Conservation (phyloP, 2,113 vertebrate genomes). For the Argyrosomus japonicus region DNA sequence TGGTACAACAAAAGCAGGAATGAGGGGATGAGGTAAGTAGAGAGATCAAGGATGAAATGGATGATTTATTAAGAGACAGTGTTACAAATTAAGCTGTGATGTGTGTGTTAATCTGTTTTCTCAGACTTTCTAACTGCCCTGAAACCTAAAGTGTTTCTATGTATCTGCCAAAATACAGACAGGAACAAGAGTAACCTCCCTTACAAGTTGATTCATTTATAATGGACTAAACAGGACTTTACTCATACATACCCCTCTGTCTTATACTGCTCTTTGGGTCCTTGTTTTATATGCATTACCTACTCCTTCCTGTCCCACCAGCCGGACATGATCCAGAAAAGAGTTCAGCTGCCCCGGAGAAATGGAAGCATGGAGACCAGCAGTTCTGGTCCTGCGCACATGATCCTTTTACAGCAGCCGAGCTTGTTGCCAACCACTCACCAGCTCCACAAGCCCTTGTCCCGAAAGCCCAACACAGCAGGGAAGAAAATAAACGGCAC, state of each 20-base stretch:
- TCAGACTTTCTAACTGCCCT: too few species aligned
- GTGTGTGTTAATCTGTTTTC: too few species aligned
- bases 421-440: constrained; percentile 27
- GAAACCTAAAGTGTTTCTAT: too few species aligned
- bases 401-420: constrained; percentile 76
- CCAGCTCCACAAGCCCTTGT: constrained; percentile 46
- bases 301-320: constrained; percentile 44
- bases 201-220: background rate
- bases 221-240: background rate
- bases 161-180: too few species aligned
- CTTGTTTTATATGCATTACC: background rate
- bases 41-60: background rate
- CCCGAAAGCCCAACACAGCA: constrained; percentile 26
- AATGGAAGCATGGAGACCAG: constrained; percentile 2
- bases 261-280: background rate
- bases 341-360: constrained; percentile 60
- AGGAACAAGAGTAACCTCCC: too few species aligned
- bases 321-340: constrained; percentile 59
- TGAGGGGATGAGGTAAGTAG: background rate
- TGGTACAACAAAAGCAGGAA: background rate
- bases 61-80: background rate
- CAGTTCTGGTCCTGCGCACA: constrained; percentile 31
- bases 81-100: too few species aligned
- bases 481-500: constrained; percentile 60
- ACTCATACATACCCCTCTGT: background rate